A percentile compares a stretch with the other conserved stretches of the same genome.
Evolutionary conservation across 1,140 invertebrate species (phyloP).

Genomic region (Atta cephalotes): DNA sequence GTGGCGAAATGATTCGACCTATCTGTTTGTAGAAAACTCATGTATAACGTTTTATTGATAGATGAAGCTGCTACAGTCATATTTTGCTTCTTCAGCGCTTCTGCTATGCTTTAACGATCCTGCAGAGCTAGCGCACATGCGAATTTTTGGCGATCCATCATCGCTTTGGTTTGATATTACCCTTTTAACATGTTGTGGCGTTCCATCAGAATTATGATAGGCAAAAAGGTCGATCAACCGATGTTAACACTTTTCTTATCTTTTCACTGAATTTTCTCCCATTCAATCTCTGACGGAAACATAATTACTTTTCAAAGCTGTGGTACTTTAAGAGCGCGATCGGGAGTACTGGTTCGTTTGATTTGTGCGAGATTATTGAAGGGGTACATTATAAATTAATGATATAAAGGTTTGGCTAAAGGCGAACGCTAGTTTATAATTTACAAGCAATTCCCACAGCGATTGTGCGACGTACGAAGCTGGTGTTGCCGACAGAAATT

Average conservation of each 20-base stretch:
- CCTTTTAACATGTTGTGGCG: neutral
- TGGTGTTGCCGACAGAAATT: neutral
- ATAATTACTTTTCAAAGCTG: neutral
- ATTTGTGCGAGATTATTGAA: neutral
- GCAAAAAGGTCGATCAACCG: constrained; percentile 19
- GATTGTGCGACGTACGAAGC: neutral
- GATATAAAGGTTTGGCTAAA: constrained; percentile 1
- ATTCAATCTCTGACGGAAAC: neutral
- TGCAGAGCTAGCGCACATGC: constrained; percentile 38
- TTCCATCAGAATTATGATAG: constrained; percentile 29
- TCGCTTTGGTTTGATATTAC: constrained; percentile 59
- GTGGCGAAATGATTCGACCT: constrained; percentile 55
- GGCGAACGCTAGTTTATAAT: constrained; percentile 43
- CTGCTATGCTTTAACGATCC: constrained; percentile 57
- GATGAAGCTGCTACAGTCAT: constrained; percentile 24
- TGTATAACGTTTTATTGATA: constrained; percentile 73
- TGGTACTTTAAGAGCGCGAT: neutral
- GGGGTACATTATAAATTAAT: constrained; percentile 16
- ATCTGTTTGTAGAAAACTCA: constrained; percentile 41
- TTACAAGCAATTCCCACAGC: constrained; percentile 38
- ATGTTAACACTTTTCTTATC: constrained; percentile 22
- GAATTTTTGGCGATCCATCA: constrained; percentile 73
- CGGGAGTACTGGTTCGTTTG: neutral
- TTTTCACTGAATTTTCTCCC: neutral
- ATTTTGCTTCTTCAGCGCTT: constrained; percentile 49